Evolutionary conservation across 53 echinoderm and acorn worm genomes (phyloP).

Genomic region (Patiria pectinifera): DNA sequence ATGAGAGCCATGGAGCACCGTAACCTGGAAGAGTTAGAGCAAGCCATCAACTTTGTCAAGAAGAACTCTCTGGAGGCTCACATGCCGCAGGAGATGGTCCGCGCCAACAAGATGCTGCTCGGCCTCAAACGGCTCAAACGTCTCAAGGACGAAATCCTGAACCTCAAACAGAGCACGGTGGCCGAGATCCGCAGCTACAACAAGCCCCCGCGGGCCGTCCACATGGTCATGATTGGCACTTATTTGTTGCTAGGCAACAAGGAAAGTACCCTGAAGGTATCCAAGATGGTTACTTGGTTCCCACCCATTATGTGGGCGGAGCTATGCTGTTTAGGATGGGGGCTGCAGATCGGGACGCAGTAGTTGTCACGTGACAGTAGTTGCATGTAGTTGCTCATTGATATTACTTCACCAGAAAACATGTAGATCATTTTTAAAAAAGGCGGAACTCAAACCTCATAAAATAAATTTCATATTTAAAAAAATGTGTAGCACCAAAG

Average conservation of each 20-base stretch:
- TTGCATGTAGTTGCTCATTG: too few relatives aligned
- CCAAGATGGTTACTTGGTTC: background rate
- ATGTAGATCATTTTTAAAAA: too few relatives aligned
- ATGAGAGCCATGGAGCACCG: slow-evolving; percentile 87
- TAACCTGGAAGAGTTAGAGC: slow-evolving; percentile 86
- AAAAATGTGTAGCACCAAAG: too few relatives aligned
- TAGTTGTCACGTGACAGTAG: too few relatives aligned
- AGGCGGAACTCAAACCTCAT: too few relatives aligned
- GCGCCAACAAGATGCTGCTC: slow-evolving; percentile 94
- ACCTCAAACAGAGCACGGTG: slow-evolving; percentile 96
- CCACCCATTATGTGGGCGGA: background rate
- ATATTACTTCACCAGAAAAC: too few relatives aligned
- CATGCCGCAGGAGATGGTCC: slow-evolving; percentile 95
- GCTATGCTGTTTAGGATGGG: background rate
- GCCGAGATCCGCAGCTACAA: slow-evolving; percentile 95
- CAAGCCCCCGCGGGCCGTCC: slow-evolving; percentile 88
- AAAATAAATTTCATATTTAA: too few relatives aligned
- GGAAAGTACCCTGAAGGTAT: slow-evolving; percentile 87
- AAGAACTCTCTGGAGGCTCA: slow-evolving; percentile 89
- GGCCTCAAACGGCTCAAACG: slow-evolving; percentile 90
- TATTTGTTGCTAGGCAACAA: slow-evolving; percentile 93
- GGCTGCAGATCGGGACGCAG: too few relatives aligned
- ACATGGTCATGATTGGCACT: slow-evolving; percentile 95
- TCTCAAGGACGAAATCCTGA: slow-evolving; percentile 91
- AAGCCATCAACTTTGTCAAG: slow-evolving; percentile 92